Evolutionary conservation across 2,113 vertebrate genomes (phyloP).

Genomic region (Urocolius indicus): DNA sequence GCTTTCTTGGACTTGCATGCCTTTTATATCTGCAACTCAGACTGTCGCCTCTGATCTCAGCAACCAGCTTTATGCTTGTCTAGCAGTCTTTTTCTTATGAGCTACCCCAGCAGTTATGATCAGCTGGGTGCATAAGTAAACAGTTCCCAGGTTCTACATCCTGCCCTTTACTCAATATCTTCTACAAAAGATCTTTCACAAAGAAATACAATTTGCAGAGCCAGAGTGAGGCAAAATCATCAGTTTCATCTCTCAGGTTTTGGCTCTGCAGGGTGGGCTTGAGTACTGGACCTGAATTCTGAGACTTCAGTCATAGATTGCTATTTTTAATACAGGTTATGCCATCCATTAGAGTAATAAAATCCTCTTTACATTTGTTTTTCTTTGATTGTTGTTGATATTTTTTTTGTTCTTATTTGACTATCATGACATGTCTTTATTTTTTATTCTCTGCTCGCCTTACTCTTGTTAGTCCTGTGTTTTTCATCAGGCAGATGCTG

Average conservation of each 20-base stretch:
- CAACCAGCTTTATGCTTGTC: constrained; percentile 5
- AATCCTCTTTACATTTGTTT: neutral
- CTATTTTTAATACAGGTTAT: neutral
- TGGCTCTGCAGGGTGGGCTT: neutral
- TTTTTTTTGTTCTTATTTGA: neutral
- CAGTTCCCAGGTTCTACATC: neutral
- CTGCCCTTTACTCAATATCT: neutral
- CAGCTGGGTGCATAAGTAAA: constrained; percentile 46
- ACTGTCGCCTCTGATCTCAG: constrained; percentile 19
- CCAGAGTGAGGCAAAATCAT: neutral
- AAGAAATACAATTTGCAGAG: neutral
- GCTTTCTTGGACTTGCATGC: neutral
- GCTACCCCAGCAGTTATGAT: constrained; percentile 5
- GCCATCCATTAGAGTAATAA: neutral
- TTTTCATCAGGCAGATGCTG: constrained; percentile 55
- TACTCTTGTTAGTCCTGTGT: neutral
- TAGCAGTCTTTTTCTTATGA: constrained; percentile 22
- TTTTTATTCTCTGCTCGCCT: neutral
- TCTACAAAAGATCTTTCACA: neutral
- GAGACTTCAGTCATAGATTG: neutral
- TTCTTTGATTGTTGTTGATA: neutral
- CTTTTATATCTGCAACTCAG: neutral
- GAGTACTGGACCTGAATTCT: neutral
- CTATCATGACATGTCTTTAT: neutral
- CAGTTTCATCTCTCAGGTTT: neutral